phyloP scores from a whole-genome alignment of 2,888 invertebrate genomes.

The Limnephilus auricula region DNA sequence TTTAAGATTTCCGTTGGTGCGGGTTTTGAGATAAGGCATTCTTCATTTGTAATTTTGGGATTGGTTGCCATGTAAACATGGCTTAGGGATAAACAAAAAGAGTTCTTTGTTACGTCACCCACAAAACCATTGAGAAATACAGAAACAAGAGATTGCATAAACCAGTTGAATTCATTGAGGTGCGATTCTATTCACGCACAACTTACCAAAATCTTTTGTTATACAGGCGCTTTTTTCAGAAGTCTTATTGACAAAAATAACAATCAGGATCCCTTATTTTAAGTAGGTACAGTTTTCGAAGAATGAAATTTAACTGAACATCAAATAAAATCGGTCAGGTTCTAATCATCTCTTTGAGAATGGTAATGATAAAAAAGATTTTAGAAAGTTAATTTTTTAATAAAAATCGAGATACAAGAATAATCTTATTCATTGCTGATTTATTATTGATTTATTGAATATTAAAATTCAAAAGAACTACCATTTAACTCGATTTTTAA shows the following conservation, averaged over 20 bases:
- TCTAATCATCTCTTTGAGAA: not conserved
- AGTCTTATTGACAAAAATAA: not conserved
- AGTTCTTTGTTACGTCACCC: slow-evolving; percentile 13
- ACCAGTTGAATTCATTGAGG: slow-evolving; percentile 26
- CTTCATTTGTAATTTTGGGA: not conserved
- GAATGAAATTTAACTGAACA: not conserved
- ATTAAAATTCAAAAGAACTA: too few relatives aligned
- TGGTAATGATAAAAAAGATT: not conserved
- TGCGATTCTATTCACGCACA: not conserved
- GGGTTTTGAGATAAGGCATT: slow-evolving; percentile 52
- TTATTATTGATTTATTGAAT: too few relatives aligned
- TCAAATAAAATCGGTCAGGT: not conserved
- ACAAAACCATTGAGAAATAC: slow-evolving; percentile 7
- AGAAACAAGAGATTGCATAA: slow-evolving; percentile 23
- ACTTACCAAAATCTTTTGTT: not conserved
- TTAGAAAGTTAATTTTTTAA: not conserved
- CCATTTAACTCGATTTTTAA: too few relatives aligned
- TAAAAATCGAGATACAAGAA: not conserved
- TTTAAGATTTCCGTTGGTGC: slow-evolving; percentile 62
- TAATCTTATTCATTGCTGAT: not conserved
- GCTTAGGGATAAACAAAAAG: not conserved
- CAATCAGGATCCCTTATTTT: not conserved
- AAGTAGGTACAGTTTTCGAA: not conserved
- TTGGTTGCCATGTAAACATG: not conserved
- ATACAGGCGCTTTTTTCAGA: not conserved